Base-by-base conservation (phyloP, 2,113 vertebrate species). In the Sapayoa aenigma region DNA sequence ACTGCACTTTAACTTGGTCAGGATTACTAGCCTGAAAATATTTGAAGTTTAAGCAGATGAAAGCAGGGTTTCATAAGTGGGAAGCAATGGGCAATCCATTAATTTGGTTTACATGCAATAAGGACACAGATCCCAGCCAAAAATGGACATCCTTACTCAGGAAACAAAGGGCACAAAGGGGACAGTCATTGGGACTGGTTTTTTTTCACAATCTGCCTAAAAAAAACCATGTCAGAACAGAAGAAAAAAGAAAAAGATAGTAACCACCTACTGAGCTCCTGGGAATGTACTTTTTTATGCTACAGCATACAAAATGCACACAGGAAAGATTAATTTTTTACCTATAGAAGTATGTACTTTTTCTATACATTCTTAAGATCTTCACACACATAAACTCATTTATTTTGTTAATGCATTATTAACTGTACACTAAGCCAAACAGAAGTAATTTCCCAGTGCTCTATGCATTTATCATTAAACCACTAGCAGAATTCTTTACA, bases 341-440 rank as follows among this genome's bases (percentile, higher is more conserved):
- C 60, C 55, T 75, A 67, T 28, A 30, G 39, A 50, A 93, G 33
- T 3, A 24, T 35, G 27, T 56, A 33, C 28, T 86, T 94, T 80
- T 94, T 71, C 79, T 93, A 39, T 68, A 52, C 59, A 46, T 94
- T 67, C 80, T 77, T 67, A 92, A 77, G 59, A 93, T 39, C 68
- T 72, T 69, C 42, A 77, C 24, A 47, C 16, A 71, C 24, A 67
- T 14, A 66, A 5, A 71, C 55, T 49, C 22, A 78, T 81, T 93
- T 84, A 88, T 95, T 96, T 92, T 67, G 42, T 81, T 96, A 96
- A 92, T 93, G 80, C 62, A 87, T 90, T 95, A 96, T 95, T 93
- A 96, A 96, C 89, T 53, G 69, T 62, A 72, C 58, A 20, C 90
- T 81, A 90, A 79, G 90, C 67, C 90, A 4, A 93, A 92, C 82